A percentile compares a stretch with the other conserved stretches of the same genome.
Conservation (phyloP, 2,113 vertebrate species). For the Cinclus mexicanus region DNA sequence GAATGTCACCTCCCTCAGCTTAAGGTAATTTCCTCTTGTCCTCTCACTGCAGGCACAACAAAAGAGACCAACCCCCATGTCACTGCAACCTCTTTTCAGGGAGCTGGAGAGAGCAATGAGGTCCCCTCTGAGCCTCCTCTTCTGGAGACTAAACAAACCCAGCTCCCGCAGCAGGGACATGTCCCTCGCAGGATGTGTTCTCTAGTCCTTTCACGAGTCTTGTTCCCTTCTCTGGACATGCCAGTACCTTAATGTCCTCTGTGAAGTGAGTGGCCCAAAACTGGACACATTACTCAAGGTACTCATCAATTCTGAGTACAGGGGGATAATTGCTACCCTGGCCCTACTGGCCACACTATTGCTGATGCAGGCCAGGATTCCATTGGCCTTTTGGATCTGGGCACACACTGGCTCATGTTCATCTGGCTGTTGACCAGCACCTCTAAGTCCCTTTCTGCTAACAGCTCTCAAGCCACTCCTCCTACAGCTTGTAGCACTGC, state of each 20-base stretch:
- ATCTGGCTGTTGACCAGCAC: background rate
- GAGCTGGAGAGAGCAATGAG: background rate
- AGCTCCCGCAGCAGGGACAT: background rate
- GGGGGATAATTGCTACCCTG: accelerated
- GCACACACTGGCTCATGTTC: background rate
- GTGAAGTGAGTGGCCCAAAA: background rate
- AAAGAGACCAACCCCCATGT: accelerated
- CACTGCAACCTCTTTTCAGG: background rate
- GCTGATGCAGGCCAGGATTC: background rate
- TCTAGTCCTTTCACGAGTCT: background rate
- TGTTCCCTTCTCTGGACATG: background rate
- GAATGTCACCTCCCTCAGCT: background rate
- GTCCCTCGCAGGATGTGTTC: background rate
- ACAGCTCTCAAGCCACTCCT: background rate
- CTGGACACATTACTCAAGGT: background rate
- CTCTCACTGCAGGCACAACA: background rate
- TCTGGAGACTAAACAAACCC: background rate
- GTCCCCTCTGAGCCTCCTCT: background rate
- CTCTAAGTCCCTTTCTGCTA: background rate
- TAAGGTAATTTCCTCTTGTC: background rate
- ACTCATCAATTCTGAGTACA: background rate
- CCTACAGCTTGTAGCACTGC: background rate
- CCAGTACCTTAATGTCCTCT: background rate
- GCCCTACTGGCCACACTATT: background rate
- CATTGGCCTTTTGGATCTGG: background rate